Evolutionary conservation across 2,797 vertebrate genomes (phyloP).

Genomic region (Gymnoscopelus braueri): DNA sequence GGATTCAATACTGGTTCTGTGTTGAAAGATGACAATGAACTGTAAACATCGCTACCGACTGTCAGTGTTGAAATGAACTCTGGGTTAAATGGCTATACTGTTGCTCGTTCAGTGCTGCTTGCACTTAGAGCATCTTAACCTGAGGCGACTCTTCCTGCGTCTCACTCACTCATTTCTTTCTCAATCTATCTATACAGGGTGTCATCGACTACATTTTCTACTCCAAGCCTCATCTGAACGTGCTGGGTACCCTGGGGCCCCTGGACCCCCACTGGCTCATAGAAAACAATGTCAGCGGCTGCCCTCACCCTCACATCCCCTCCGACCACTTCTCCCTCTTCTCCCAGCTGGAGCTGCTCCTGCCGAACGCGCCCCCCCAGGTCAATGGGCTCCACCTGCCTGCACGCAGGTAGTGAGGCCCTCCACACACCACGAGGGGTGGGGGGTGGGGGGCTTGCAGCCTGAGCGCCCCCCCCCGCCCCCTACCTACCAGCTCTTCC

Average conservation of each 20-base stretch:
- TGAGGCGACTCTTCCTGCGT: background rate
- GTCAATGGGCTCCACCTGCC: constrained; percentile 96
- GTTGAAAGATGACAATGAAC: too few relatives aligned
- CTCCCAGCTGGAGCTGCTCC: constrained; percentile 97
- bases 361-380: constrained; percentile 91
- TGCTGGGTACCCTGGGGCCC: constrained; percentile 94
- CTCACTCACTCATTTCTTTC: constrained; percentile 7
- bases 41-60: too few relatives aligned
- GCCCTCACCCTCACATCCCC: constrained; percentile 97
- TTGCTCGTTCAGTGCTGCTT: background rate
- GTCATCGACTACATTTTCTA: constrained; percentile 99
- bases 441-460: constrained; percentile 41
- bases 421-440: constrained; percentile 63
- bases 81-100: background rate
- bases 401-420: constrained; percentile 95
- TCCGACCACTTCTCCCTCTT: constrained; percentile 99
- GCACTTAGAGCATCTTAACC: too few relatives aligned
- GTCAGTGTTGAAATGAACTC: background rate
- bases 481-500: constrained; percentile 74
- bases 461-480: constrained; percentile 59
- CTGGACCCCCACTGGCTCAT: constrained; percentile 96
- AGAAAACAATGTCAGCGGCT: constrained; percentile 97
- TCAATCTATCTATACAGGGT: constrained; percentile 80
- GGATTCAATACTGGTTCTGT: too few relatives aligned
- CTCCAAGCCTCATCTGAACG: constrained; percentile 97